Base-by-base conservation (phyloP, 2,113 vertebrate genomes). In the Heterochromis multidens region DNA sequence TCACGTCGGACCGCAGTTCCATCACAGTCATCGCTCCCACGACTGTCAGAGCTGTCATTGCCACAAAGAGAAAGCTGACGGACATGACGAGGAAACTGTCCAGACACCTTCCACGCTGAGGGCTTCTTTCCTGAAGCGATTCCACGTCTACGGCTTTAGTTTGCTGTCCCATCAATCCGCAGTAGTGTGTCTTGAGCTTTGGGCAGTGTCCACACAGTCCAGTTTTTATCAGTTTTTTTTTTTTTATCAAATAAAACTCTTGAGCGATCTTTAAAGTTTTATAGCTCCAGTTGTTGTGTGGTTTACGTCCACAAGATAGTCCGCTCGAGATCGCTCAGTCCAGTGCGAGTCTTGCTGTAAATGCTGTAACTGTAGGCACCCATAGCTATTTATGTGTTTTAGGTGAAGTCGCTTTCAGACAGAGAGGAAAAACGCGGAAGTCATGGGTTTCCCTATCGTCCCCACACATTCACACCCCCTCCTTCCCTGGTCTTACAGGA, bases 381-480 rank as follows among this genome's bases (percentile, higher is more conserved):
- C n/a, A 65, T 40, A 40, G 62, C 62, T 77, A 88, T 92, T 89
- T 90, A 90, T 91, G 67, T 9, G 1, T 6, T 4, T 1, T 14
- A 9, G 1, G 27, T 54, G 43, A 54, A 74, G 46, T 33, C 21
- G 16, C 84, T 91, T 91, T 93, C 89, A 85, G 21, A n/a, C 4
- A 33, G 2, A 14, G 35, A 89, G 94, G 88, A 88, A 91, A 94
- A 90, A 93, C 11, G 37, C 89, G 94, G 94, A 95, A 95, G 93
- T 95, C 92, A 93, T 89, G 93, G 94, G 83, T 95, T 94, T 93
- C 94, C 91, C 91, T 90, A 17, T 78, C 84, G 70, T 82, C 88
- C 83, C 54, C 80, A 27, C 87, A 46, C 61, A 29, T 5, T 13
- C 72, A 62, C 70, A 54, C 77, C 49, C 77, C 83, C 60, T 29